phyloP scores from a whole-genome alignment of 2,113 vertebrate genomes.

The Acanthisitta chloris region DNA sequence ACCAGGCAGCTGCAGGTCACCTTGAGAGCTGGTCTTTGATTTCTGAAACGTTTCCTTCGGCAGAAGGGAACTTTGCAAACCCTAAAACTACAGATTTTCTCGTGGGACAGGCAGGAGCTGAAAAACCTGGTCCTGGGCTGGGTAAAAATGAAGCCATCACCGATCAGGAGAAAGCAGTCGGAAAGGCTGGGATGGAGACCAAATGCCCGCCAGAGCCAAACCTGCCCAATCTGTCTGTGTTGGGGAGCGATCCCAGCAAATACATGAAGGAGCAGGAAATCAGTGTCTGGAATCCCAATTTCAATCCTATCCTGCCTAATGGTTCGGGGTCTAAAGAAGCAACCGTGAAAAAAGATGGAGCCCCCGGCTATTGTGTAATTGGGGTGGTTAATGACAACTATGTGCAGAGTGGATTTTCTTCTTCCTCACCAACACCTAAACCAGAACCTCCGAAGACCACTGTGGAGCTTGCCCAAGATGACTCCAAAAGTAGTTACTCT shows the following conservation, averaged over 20 bases:
- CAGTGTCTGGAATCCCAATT: slow-evolving; percentile 76
- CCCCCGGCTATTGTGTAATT: slow-evolving; percentile 64
- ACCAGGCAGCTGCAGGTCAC: slow-evolving; percentile 67
- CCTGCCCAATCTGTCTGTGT: background rate
- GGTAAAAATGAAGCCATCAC: slow-evolving; percentile 54
- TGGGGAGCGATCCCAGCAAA: background rate
- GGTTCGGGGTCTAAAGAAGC: slow-evolving; percentile 35
- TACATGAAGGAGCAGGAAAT: slow-evolving; percentile 58
- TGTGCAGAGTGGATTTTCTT: background rate
- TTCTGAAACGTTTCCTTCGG: slow-evolving; percentile 32
- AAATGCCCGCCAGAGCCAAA: slow-evolving; percentile 5
- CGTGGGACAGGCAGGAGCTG: background rate
- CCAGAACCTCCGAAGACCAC: slow-evolving; percentile 61
- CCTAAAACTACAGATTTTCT: slow-evolving; percentile 46
- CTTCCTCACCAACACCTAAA: background rate
- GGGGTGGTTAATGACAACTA: slow-evolving; percentile 65
- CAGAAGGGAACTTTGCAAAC: slow-evolving; percentile 7
- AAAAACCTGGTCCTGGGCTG: background rate
- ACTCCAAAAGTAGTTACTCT: background rate
- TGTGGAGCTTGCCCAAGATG: slow-evolving; percentile 72
- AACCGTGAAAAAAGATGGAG: slow-evolving; percentile 61
- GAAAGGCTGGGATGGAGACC: slow-evolving; percentile 44
- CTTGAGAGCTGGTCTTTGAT: slow-evolving; percentile 74
- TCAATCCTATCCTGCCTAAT: slow-evolving; percentile 45
- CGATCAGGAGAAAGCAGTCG: slow-evolving; percentile 63